Conservation (phyloP, 2,888 invertebrate species). For the Cremastinae sp. region DNA sequence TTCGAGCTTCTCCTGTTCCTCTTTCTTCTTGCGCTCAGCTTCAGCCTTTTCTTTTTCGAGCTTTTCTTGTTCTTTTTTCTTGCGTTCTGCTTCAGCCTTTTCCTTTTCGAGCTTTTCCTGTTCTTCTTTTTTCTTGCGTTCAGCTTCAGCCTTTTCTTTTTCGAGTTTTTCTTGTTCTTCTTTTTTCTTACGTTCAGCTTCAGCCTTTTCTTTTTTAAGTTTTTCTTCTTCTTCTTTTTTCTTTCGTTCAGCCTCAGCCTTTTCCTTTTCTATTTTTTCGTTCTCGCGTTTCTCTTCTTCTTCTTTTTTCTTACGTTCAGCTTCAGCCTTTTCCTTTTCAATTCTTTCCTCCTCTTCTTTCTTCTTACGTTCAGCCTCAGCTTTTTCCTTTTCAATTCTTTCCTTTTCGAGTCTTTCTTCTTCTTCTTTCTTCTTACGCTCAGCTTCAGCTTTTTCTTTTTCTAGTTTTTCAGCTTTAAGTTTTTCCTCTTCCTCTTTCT, state of each 20-base stretch:
- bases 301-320: slow-evolving; percentile 75
- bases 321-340: slow-evolving; percentile 72
- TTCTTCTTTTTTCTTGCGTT: slow-evolving; percentile 22
- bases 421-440: slow-evolving; percentile 63
- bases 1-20: slow-evolving; percentile 59
- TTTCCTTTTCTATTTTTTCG: slow-evolving; percentile 68
- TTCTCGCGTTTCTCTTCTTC: slow-evolving; percentile 63
- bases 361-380: slow-evolving; percentile 65
- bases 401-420: slow-evolving; percentile 58
- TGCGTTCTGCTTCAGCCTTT: slow-evolving; percentile 74
- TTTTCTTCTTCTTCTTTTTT: slow-evolving; percentile 58
- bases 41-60: slow-evolving; percentile 74
- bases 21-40: slow-evolving; percentile 57
- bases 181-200: slow-evolving; percentile 58
- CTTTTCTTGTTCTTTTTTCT: slow-evolving; percentile 72
- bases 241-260: slow-evolving; percentile 68
- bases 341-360: slow-evolving; percentile 65
- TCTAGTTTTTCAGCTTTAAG: slow-evolving; percentile 50
- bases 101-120: slow-evolving; percentile 34
- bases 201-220: slow-evolving; percentile 69
- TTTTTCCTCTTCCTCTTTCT: slow-evolving; percentile 63
- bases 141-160: slow-evolving; percentile 63
- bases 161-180: slow-evolving; percentile 57
- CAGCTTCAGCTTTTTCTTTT: slow-evolving; percentile 24
- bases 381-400: slow-evolving; percentile 66